Percentiles rank a stretch among this genome's conserved stretches.
These are phyloP conservation scores for Aethina tumida DNA, from an alignment of 1,140 invertebrate species.

Conservation along the genomic window DNA sequence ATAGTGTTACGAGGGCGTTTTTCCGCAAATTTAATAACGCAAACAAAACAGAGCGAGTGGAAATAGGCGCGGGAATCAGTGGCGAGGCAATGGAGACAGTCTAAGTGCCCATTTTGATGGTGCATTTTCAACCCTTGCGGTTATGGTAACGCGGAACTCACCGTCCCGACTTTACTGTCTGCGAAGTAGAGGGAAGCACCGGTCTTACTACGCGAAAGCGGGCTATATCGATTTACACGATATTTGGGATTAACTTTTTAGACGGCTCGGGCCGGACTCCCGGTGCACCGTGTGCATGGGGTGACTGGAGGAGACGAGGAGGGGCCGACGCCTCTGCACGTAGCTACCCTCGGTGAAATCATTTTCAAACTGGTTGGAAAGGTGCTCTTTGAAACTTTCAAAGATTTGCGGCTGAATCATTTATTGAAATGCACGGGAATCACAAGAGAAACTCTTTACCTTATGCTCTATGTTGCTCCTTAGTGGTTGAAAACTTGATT, in stretches of 20 bases:
- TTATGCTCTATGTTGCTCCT: too few relatives aligned
- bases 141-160: slow-evolving; percentile 12
- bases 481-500: too few relatives aligned
- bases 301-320: too few relatives aligned
- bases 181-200: slow-evolving; percentile 18
- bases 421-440: too few relatives aligned
- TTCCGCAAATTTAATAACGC: slow-evolving; percentile 1
- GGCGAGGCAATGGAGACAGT: slow-evolving; percentile 23
- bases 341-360: too few relatives aligned
- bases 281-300: too few relatives aligned
- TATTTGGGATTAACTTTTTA: slow-evolving; percentile 10
- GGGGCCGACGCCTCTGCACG: too few relatives aligned
- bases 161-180: slow-evolving; percentile 16
- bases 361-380: too few relatives aligned
- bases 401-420: too few relatives aligned
- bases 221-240: slow-evolving; percentile 18
- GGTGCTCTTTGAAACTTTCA: too few relatives aligned
- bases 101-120: slow-evolving; percentile 19
- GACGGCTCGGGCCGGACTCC: too few relatives aligned
- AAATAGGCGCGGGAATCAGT: slow-evolving; percentile 20
- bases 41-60: slow-evolving; percentile 13
- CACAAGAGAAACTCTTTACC: too few relatives aligned
- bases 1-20: background rate
- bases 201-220: slow-evolving; percentile 5
- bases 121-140: slow-evolving; percentile 24